Base-by-base conservation (phyloP, 2,888 invertebrate species). In the Gisinianus flammeolus region DNA sequence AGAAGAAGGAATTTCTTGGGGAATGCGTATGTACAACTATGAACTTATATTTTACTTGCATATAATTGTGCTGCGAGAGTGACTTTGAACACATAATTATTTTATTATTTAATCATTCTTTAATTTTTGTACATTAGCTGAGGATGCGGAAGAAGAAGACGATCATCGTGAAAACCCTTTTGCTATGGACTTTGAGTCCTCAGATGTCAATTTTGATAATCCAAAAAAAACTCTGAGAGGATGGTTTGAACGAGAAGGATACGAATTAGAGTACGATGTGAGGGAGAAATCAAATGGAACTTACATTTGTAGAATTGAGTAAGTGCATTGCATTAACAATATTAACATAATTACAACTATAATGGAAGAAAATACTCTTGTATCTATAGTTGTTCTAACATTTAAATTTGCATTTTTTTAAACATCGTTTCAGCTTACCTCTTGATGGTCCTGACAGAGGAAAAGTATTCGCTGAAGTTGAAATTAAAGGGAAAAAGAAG, bases 141-240 rank as follows among this genome's bases (percentile, higher is more conserved):
- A 96, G 83, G 96, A 96, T 85, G 95, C 95, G 0, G 94, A 94
- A 83, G 95, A 94, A 83, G 94, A 94, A 84, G 90, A 91, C 0
- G 95, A 95, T 85, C 87, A 91, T 0, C 70, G 78, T 28, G 93
- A 94, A 82, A 96, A 96, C 88, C 96, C 96, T 0, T 96, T 91
- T 86, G 95, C 96, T 0, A 79, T 85, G 10, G 83, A 85, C 69
- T 82, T 83, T 30, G 82, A 81, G 16, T 58, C 80, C 3, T 78
- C 77, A 35, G 95, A 96, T 81, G 87, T 97, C 24, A 97, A 96
- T 87, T 88, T 96, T 54, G 93, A 95, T 73, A 98, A 99, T 87
- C 98, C 99, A 0, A 97, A 98, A 88, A 97, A 97, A 87, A 95
- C 97, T 0, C 87, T 99, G 22, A 89, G 95, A 70, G 95, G 96